Evolutionary conservation across 2,113 vertebrate species (phyloP), one percentile per base, ranked within the genome.

Genomic region (Anser cygnoides): DNA sequence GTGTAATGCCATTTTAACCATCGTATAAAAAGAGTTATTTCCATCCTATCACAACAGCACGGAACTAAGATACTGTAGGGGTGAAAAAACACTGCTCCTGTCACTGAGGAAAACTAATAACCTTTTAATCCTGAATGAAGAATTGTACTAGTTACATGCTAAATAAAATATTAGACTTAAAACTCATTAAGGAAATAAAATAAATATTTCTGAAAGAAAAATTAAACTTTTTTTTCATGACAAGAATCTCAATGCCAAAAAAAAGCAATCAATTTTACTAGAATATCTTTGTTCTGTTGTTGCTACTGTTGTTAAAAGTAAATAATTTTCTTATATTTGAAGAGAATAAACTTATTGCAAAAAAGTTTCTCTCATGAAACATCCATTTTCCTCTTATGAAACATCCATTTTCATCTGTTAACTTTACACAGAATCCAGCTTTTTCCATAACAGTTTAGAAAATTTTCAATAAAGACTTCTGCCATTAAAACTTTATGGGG

Each of bases 311-410:
- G 2, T 59, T 50, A 25, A 74, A 71, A 35, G 2, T 23, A 1
- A 61, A 41, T 55, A 61, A 23, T 1, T 66, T 76, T 33, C 5
- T 43, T 74, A 29, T 7, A 23, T 62, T 49, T 74, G 35, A 90
- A 73, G 58, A 66, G 78, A 79, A 57, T 20, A 29, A 3, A 8
- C 0, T 0, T 1, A 3, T n/a, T 65, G 19, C 10, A 92, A 43
- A 87, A 72, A 57, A 9, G 0, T 55, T 87, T 14, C 13, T 80
- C 6, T 65, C 17, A 43, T 54, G 18, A 85, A 76, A 68, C 6
- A 17, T 49, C 23, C 6, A 35, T 82, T 90, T 87, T 92, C 5
- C 57, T 12, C 66, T 58, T 15, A 43, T 54, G 21, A 85, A 76
- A 68, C 6, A 19, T 44, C 23, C 5, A 33, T 84, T 90, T 87